A percentile compares a stretch with the other conserved stretches of the same genome.
phyloP scores from a whole-genome alignment of 2,888 invertebrate genomes.

The Amphipoea oculea region DNA sequence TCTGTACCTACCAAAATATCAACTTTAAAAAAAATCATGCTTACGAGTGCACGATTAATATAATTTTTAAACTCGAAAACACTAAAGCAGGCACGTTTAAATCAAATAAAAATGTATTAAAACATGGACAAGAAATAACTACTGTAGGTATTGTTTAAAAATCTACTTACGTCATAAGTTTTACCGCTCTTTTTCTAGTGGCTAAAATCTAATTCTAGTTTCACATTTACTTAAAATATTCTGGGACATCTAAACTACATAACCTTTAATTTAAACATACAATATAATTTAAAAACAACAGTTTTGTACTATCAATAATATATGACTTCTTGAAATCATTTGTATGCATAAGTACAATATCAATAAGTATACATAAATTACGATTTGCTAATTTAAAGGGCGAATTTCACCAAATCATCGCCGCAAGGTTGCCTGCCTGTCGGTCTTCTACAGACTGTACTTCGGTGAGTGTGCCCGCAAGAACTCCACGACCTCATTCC shows the following conservation, averaged over 20 bases:
- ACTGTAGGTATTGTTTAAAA: constrained; percentile 27
- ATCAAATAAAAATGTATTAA: constrained; percentile 1
- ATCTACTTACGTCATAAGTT: constrained; percentile 48
- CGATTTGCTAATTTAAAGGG: constrained; percentile 21
- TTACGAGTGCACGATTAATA: constrained; percentile 36
- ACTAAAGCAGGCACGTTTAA: constrained; percentile 34
- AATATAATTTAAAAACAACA: constrained; percentile 32
- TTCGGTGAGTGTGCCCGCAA: too few species aligned
- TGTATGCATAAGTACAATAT: constrained; percentile 1
- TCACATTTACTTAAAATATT: constrained; percentile 20
- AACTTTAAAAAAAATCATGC: constrained; percentile 19
- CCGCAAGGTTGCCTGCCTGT: too few species aligned
- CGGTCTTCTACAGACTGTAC: too few species aligned
- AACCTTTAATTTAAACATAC: constrained; percentile 5
- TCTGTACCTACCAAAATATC: not conserved
- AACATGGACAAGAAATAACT: constrained; percentile 1
- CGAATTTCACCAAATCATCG: not conserved
- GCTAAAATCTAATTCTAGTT: constrained; percentile 20
- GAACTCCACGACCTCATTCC: too few species aligned
- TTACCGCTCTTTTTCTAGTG: constrained; percentile 30
- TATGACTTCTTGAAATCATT: constrained; percentile 10
- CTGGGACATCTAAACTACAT: constrained; percentile 17
- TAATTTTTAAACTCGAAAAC: not conserved
- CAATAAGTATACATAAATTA: constrained; percentile 38
- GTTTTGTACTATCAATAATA: constrained; percentile 48